Conservation (phyloP, 1,140 invertebrate species). For the Bursaphelenchus mucronatus region DNA sequence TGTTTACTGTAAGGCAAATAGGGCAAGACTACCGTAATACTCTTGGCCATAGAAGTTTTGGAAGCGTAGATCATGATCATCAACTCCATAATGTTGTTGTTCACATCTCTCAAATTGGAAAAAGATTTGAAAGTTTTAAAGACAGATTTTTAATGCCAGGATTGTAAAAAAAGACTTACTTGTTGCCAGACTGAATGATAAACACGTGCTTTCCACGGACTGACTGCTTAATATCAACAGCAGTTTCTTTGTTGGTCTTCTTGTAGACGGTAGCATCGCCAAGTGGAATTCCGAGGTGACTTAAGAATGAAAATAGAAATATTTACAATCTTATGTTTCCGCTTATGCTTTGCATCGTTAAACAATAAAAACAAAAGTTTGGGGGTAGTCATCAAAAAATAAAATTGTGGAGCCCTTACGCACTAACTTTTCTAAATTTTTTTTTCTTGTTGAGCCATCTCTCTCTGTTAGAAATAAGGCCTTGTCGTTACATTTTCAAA, state of each 20-base stretch:
- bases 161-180: constrained; percentile 7
- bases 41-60: constrained; percentile 92
- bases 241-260: constrained; percentile 54
- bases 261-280: constrained; percentile 59
- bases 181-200: constrained; percentile 53
- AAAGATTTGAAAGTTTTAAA: no score
- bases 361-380: no score
- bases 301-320: no score
- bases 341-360: no score
- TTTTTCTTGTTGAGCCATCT: no score
- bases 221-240: constrained; percentile 43
- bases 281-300: constrained; percentile 28
- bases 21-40: constrained; percentile 94
- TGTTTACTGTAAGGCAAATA: constrained; percentile 98
- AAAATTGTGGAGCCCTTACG: no score
- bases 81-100: constrained; percentile 89
- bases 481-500: no score
- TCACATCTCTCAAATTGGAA: constrained; percentile 35
- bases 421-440: no score
- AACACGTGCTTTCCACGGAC: constrained; percentile 59
- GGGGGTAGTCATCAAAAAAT: no score
- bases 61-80: constrained; percentile 98
- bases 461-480: no score
- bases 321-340: no score
- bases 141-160: no score